phyloP scores from a whole-genome alignment of 2,797 vertebrate genomes.

The Amniataba percoides region DNA sequence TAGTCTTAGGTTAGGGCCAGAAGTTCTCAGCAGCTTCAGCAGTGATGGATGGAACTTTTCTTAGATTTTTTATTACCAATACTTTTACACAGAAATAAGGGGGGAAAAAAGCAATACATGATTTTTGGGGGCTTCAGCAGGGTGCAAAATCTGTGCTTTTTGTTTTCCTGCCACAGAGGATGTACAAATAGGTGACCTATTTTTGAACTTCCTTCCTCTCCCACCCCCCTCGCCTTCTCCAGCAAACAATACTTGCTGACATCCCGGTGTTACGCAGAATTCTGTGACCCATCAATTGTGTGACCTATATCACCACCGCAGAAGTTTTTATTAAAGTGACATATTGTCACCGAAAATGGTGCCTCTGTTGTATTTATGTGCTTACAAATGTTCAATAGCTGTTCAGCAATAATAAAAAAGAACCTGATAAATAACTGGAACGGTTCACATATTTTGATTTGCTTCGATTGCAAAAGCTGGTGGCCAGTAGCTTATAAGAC shows the following conservation, averaged over 20 bases:
- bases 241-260: background rate
- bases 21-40: slow-evolving; percentile 40
- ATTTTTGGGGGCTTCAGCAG: background rate
- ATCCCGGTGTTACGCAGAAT: background rate
- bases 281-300: background rate
- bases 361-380: background rate
- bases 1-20: slow-evolving; percentile 41
- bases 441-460: background rate
- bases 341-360: background rate
- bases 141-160: background rate
- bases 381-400: background rate
- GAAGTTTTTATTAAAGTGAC: background rate
- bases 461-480: background rate
- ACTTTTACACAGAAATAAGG: background rate
- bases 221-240: no score
- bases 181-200: slow-evolving; percentile 10
- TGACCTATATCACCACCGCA: background rate
- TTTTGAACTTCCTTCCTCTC: slow-evolving; percentile 1
- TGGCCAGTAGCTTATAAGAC: background rate
- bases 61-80: background rate
- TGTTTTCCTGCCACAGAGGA: background rate
- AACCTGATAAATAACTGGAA: background rate
- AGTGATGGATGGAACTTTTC: slow-evolving; percentile 30
- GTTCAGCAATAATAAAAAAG: background rate
- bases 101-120: background rate